Conservation (phyloP, 2,113 vertebrate species). For the Fulica atra region DNA sequence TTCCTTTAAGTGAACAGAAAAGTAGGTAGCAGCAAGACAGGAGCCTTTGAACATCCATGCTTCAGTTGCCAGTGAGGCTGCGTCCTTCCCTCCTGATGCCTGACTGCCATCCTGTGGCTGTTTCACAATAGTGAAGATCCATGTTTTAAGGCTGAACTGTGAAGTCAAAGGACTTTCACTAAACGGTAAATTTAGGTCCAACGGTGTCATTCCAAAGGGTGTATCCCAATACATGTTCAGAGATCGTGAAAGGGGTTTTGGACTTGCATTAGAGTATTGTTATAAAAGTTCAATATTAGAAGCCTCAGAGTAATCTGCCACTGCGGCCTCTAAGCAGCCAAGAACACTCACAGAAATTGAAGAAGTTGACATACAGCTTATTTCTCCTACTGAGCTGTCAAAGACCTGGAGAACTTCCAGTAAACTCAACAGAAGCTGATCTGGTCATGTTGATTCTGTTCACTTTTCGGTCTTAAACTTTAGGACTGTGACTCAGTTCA, state of each 20-base stretch:
- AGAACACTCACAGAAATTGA: not conserved
- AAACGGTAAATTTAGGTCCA: not conserved
- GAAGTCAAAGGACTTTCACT: not conserved
- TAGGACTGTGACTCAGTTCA: not conserved
- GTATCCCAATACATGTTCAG: not conserved
- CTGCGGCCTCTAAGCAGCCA: not conserved
- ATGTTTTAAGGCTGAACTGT: not conserved
- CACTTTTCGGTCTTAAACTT: not conserved
- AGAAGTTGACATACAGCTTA: not conserved
- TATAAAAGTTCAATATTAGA: not conserved
- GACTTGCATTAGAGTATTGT: not conserved
- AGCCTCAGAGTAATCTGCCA: not conserved
- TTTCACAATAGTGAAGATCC: not conserved
- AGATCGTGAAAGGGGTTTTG: not conserved
- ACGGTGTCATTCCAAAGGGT: not conserved
- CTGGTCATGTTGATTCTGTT: not conserved
- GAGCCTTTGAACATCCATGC: not conserved
- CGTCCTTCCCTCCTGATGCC: not conserved
- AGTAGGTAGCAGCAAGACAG: not conserved
- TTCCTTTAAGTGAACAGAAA: not conserved
- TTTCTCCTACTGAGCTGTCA: not conserved
- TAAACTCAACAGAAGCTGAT: not conserved
- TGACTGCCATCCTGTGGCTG: constrained; percentile 1
- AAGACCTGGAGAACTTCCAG: not conserved
- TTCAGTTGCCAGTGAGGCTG: not conserved